Percentiles rank a stretch among this genome's conserved stretches.
Conservation (phyloP, 2,888 invertebrate species). For the Ormia ochracea region DNA sequence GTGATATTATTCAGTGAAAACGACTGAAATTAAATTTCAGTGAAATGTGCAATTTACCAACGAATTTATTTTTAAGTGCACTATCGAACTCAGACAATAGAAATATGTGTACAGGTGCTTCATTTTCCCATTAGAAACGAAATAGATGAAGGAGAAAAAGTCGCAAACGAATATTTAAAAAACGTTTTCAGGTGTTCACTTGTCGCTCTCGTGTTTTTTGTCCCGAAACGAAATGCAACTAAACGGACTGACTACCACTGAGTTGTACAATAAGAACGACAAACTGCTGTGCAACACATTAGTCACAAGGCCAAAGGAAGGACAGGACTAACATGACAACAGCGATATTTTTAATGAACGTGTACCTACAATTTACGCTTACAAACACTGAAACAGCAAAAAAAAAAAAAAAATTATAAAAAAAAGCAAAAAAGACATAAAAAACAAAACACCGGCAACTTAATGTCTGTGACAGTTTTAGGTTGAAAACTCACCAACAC, state of each 20-base stretch:
- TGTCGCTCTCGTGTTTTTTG: conserved; percentile 34
- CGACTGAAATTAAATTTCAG: not conserved
- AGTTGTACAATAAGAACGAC: conserved; percentile 31
- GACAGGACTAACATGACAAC: conserved; percentile 58
- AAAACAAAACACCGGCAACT: conserved; percentile 56
- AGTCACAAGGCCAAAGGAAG: conserved; percentile 69
- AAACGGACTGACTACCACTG: conserved; percentile 43
- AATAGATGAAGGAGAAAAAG: conserved; percentile 5
- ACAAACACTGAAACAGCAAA: conserved; percentile 21
- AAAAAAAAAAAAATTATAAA: no score
- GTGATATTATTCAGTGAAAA: no score
- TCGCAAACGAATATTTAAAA: not conserved
- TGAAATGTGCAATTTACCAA: not conserved
- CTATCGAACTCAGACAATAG: not conserved
- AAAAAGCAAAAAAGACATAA: no score
- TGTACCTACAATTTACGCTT: conserved; percentile 52
- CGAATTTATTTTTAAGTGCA: conserved; percentile 15
- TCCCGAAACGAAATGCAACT: conserved; percentile 40
- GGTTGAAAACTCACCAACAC: conserved; percentile 35
- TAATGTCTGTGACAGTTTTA: conserved; percentile 59
- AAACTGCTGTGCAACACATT: conserved; percentile 59
- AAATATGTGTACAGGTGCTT: conserved; percentile 44
- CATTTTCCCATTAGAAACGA: conserved; percentile 13
- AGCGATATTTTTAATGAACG: conserved; percentile 41
- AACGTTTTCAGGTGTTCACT: conserved; percentile 61